Evolutionary conservation across 2,113 vertebrate genomes (phyloP).

Genomic region (Paralichthys olivaceus): DNA sequence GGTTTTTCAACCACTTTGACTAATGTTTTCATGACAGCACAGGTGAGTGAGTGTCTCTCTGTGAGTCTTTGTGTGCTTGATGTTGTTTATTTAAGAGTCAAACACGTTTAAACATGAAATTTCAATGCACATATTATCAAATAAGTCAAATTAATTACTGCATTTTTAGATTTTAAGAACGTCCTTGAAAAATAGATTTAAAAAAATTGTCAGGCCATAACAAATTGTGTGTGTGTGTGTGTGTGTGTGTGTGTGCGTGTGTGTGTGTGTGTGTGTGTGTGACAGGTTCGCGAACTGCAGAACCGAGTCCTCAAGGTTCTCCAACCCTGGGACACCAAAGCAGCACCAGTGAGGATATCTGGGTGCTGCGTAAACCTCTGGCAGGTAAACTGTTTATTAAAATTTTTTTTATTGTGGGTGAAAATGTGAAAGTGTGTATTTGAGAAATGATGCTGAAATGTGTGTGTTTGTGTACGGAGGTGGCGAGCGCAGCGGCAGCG

Average conservation of each 20-base stretch:
- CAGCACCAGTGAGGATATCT: constrained; percentile 90
- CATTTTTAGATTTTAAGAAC: neutral
- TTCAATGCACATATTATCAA: neutral
- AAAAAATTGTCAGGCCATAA: neutral
- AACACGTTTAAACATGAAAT: constrained; percentile 12
- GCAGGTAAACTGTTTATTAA: constrained; percentile 82
- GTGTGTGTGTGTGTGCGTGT: constrained; percentile 29
- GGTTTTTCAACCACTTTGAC: neutral
- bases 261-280: constrained; percentile 47
- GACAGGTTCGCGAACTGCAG: constrained; percentile 88
- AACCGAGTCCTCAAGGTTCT: constrained; percentile 90
- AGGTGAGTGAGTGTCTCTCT: constrained; percentile 38
- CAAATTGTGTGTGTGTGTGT: constrained; percentile 20
- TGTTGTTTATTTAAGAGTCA: neutral
- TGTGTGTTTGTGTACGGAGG: constrained; percentile 72
- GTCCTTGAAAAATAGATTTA: neutral
- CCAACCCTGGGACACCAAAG: constrained; percentile 83
- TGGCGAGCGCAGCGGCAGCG: constrained; percentile 89
- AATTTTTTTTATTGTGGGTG: too few relatives aligned
- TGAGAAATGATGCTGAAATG: neutral
- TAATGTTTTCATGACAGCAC: constrained; percentile 26
- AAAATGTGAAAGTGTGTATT: neutral
- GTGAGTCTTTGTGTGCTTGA: constrained; percentile 22
- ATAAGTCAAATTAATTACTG: neutral
- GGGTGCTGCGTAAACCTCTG: constrained; percentile 95